phyloP scores from a whole-genome alignment of 2,888 invertebrate species.

The Apamea anceps region DNA sequence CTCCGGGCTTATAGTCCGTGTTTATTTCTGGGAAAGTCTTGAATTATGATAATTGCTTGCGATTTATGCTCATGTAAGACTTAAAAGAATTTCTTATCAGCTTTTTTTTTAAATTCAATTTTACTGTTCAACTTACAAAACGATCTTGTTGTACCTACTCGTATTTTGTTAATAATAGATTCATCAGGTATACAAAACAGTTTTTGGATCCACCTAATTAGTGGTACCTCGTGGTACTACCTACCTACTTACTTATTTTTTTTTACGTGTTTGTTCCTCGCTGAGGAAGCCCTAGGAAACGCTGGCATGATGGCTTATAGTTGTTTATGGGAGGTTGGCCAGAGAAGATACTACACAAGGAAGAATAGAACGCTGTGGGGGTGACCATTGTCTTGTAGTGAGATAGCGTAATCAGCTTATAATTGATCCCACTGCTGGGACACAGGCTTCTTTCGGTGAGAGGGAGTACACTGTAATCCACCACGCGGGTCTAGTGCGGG shows the following conservation, averaged over 20 bases:
- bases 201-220: not conserved
- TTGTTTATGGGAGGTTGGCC: no score
- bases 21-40: slow-evolving; percentile 54
- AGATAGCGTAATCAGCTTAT: no score
- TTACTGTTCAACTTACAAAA: not conserved
- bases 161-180: not conserved
- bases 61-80: not conserved
- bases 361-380: no score
- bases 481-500: no score
- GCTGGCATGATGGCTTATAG: no score
- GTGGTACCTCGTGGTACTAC: not conserved
- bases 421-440: no score
- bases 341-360: no score
- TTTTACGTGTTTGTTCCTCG: not conserved
- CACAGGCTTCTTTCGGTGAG: no score
- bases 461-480: no score
- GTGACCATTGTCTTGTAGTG: no score
- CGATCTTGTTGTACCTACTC: not conserved
- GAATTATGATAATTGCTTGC: slow-evolving; percentile 49
- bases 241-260: not conserved
- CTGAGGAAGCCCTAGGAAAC: no score
- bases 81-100: not conserved
- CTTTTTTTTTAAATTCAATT: not conserved
- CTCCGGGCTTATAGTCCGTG: slow-evolving; percentile 43
- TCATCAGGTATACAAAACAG: not conserved